phyloP scores from a whole-genome alignment of 1,140 invertebrate genomes.

The Nebria ingens region DNA sequence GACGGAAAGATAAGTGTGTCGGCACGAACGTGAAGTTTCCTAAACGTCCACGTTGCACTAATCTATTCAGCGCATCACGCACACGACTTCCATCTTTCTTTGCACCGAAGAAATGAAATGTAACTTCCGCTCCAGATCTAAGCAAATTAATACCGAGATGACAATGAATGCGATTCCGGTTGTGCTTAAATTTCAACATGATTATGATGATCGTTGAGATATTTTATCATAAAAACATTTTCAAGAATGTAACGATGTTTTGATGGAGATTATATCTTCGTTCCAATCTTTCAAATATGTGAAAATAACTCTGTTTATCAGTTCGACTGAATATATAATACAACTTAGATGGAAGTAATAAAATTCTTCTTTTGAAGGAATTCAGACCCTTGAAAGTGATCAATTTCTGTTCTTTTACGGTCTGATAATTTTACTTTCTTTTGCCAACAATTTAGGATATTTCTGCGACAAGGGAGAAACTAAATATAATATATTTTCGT shows the following conservation, averaged over 20 bases:
- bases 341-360: too few species aligned
- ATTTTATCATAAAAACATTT: not conserved
- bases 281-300: not conserved
- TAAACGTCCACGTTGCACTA: constrained; percentile 49
- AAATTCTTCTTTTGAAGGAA: too few species aligned
- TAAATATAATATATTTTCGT: too few species aligned
- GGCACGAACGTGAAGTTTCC: constrained; percentile 48
- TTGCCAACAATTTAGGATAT: too few species aligned
- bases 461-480: too few species aligned
- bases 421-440: too few species aligned
- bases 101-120: constrained; percentile 49
- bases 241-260: not conserved
- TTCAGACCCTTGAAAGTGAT: too few species aligned
- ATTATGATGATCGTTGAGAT: not conserved
- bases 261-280: not conserved
- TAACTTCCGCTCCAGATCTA: constrained; percentile 47
- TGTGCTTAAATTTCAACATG: too few species aligned
- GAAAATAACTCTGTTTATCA: not conserved
- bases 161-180: too few species aligned
- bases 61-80: constrained; percentile 45
- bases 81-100: constrained; percentile 49
- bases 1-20: constrained; percentile 4
- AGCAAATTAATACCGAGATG: constrained; percentile 13
- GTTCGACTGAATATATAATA: too few species aligned
- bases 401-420: too few species aligned